Conservation (phyloP, 2,797 vertebrate genomes). For the Pangasius mekongensis region DNA sequence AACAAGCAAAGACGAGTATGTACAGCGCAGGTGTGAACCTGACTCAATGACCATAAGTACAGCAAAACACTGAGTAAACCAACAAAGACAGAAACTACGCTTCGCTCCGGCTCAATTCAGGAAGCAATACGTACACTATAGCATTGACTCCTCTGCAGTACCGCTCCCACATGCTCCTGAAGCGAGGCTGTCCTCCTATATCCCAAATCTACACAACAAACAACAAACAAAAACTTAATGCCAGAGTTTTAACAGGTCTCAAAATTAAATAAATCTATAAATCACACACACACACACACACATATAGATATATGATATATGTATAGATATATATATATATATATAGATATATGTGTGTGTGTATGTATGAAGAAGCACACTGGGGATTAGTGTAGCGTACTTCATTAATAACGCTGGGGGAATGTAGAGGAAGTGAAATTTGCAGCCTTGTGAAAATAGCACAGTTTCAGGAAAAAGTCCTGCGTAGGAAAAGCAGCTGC, state of each 20-base stretch:
- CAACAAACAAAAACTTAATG: background rate
- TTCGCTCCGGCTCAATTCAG: background rate
- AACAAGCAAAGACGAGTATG: background rate
- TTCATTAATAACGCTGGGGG: background rate
- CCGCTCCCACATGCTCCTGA: conserved; percentile 99
- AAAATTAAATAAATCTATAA: no score
- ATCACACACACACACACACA: no score
- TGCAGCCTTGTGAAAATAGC: background rate
- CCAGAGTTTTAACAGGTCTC: background rate
- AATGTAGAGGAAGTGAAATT: background rate
- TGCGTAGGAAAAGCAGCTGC: background rate
- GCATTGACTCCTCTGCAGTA: conserved; percentile 97
- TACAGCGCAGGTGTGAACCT: background rate
- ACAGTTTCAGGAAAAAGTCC: background rate
- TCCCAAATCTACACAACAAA: conserved; percentile 88
- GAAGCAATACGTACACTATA: conserved; percentile 86
- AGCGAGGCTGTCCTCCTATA: conserved; percentile 96
- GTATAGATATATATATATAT: no score
- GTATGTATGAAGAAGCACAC: background rate
- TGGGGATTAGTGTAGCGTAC: background rate
- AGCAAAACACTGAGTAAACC: background rate
- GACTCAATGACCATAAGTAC: background rate
- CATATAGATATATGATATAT: no score
- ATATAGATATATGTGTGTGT: no score
- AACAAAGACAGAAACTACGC: background rate